Percentiles rank a stretch among this genome's conserved stretches.
Evolutionary conservation across 2,113 vertebrate species (phyloP).

Genomic region (Phylloscopus whistleri): DNA sequence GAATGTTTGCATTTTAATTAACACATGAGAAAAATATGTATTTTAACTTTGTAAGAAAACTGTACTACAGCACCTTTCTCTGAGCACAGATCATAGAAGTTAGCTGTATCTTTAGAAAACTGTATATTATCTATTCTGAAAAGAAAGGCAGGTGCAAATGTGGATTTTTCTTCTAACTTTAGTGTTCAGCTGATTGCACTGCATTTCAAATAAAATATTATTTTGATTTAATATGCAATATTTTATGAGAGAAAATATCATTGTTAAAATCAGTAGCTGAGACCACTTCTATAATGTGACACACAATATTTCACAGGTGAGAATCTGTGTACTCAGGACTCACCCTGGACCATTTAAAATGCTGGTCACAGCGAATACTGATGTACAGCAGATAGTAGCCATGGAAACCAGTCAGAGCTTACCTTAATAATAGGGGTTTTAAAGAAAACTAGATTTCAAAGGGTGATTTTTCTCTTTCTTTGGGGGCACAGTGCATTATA

Average conservation of each 20-base stretch:
- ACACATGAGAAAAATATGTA: not conserved
- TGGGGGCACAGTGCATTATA: not conserved
- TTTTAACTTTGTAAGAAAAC: not conserved
- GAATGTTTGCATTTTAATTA: not conserved
- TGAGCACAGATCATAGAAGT: not conserved
- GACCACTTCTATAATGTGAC: not conserved
- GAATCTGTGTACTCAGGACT: not conserved
- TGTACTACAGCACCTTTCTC: not conserved
- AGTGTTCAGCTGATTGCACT: not conserved
- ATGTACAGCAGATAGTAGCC: constrained; percentile 41
- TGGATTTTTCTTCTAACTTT: not conserved
- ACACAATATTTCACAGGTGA: not conserved
- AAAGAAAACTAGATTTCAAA: not conserved
- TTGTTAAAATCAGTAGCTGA: not conserved
- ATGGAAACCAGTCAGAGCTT: constrained; percentile 38
- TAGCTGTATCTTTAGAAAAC: not conserved
- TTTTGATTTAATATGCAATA: not conserved
- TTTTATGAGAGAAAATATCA: not conserved
- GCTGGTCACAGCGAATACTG: not conserved
- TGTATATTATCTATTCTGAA: not conserved
- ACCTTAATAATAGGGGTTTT: not conserved
- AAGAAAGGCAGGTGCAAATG: not conserved
- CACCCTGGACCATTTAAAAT: constrained; percentile 27
- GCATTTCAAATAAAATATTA: not conserved
- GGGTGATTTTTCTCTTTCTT: not conserved